A percentile compares a stretch with the other conserved stretches of the same genome.
Evolutionary conservation across 53 echinoderm and acorn worm species (phyloP).

Genomic region (Apostichopus leukothele): DNA sequence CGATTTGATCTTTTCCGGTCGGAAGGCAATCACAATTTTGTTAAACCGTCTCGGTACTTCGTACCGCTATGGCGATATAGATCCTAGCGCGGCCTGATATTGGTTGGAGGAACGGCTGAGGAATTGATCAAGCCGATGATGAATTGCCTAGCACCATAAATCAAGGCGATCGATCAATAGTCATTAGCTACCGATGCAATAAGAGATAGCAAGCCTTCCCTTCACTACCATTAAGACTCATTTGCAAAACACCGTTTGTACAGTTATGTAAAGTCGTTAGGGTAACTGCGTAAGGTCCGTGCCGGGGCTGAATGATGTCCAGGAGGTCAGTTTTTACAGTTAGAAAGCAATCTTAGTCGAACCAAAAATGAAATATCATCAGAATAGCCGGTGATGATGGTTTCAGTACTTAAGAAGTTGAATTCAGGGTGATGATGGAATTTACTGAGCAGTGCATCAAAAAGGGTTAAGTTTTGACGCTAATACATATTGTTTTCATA

Average conservation of each 20-base stretch:
- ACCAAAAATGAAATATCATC: no score
- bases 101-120: not conserved
- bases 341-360: no score
- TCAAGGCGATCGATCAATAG: slow-evolving; percentile 25
- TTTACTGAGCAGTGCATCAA: no score
- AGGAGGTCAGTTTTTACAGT: no score
- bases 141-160: slow-evolving; percentile 24
- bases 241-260: slow-evolving; percentile 25
- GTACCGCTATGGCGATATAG: not conserved
- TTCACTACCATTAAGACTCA: slow-evolving; percentile 28
- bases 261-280: slow-evolving; percentile 29
- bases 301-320: no score
- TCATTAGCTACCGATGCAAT: slow-evolving; percentile 12
- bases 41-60: not conserved
- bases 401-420: no score
- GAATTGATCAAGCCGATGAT: slow-evolving; percentile 26
- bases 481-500: no score
- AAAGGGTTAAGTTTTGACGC: no score
- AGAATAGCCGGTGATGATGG: no score
- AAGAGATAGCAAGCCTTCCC: not conserved
- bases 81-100: not conserved
- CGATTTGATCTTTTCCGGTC: no score
- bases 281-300: no score
- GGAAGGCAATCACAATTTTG: slow-evolving; percentile 1
- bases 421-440: no score